Conservation (phyloP, 2,113 vertebrate species). For the Marcusenius ussheri region DNA sequence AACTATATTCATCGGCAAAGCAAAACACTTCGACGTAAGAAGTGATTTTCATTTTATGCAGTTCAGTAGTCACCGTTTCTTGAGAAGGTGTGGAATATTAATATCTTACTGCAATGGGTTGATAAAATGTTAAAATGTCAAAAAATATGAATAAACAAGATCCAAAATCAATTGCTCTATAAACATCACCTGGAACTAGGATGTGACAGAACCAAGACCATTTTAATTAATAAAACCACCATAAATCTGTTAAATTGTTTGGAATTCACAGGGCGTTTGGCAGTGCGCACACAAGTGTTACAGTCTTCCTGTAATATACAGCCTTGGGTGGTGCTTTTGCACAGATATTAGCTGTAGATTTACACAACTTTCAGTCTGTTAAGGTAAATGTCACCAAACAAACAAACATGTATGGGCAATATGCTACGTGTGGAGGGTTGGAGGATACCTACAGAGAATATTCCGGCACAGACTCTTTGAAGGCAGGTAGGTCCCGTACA, state of each 20-base stretch:
- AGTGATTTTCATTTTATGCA: not conserved
- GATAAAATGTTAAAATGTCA: not conserved
- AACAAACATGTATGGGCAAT: not conserved
- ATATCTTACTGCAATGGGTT: not conserved
- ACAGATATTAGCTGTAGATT: not conserved
- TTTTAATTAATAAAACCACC: not conserved
- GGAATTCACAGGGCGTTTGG: not conserved
- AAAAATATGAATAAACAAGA: not conserved
- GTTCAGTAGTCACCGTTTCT: not conserved
- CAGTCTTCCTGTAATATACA: not conserved
- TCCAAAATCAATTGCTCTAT: not conserved
- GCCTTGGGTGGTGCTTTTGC: not conserved
- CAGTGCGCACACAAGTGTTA: not conserved
- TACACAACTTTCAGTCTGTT: not conserved
- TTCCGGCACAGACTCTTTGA: conserved; percentile 82
- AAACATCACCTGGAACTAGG: conserved; percentile 1
- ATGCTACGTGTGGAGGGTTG: not conserved
- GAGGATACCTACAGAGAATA: conserved; percentile 85
- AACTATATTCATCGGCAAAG: not conserved
- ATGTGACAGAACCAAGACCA: not conserved
- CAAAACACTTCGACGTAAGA: not conserved
- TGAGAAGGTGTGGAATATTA: not conserved
- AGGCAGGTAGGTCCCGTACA: conserved; percentile 81
- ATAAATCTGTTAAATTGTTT: not conserved
- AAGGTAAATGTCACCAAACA: conserved; percentile 7